Percentiles rank a stretch among this genome's conserved stretches.
These are phyloP conservation scores for Andricus curvator DNA, from an alignment of 2,888 invertebrate species.

Conservation along the genomic window DNA sequence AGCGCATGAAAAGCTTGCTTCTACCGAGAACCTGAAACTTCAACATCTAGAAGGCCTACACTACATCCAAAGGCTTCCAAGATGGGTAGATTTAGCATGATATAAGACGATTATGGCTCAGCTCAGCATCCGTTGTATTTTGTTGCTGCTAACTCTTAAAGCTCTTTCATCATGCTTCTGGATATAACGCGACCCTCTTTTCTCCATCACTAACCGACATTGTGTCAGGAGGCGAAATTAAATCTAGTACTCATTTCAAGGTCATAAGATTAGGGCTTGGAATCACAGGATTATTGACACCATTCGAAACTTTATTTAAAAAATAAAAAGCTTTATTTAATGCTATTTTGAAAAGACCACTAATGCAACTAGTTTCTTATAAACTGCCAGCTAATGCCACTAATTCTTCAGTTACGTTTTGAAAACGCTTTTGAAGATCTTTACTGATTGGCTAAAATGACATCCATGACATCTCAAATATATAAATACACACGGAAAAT, in stretches of 20 bases:
- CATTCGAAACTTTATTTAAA: too few species aligned
- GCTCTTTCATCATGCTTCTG: not conserved
- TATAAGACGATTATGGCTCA: constrained; percentile 73
- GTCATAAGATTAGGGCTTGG: not conserved
- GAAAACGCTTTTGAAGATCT: too few species aligned
- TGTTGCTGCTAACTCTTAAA: too few species aligned
- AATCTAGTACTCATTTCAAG: constrained; percentile 46
- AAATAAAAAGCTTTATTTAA: too few species aligned
- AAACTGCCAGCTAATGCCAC: too few species aligned
- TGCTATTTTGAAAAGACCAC: too few species aligned
- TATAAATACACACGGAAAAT: too few species aligned
- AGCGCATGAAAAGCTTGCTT: constrained; percentile 50
- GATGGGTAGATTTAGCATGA: too few species aligned
- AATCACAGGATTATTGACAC: not conserved
- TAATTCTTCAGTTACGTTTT: too few species aligned
- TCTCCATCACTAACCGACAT: constrained; percentile 42
- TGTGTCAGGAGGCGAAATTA: constrained; percentile 48
- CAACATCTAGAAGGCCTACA: constrained; percentile 36
- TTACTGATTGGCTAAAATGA: too few species aligned
- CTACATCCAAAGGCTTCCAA: constrained; percentile 17
- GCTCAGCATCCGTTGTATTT: constrained; percentile 61
- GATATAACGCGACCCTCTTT: constrained; percentile 42
- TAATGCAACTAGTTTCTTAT: too few species aligned
- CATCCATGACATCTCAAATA: too few species aligned
- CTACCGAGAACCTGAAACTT: constrained; percentile 36